Evolutionary conservation across 2,888 invertebrate species (phyloP).

Genomic region (Acanthosepion pharaonis): DNA sequence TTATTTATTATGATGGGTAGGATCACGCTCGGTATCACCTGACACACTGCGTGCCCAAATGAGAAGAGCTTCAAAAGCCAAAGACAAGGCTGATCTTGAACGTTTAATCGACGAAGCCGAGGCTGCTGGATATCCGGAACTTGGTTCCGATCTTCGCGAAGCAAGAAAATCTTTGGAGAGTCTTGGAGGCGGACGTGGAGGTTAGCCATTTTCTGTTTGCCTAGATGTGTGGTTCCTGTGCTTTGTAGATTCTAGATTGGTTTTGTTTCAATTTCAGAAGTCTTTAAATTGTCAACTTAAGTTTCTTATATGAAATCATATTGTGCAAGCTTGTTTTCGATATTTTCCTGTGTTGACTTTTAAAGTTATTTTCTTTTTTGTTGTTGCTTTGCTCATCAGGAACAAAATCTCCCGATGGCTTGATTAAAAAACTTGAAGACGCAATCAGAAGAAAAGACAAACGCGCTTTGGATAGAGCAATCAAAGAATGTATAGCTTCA

Average conservation of each 20-base stretch:
- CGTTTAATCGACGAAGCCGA: not conserved
- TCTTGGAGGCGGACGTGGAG: constrained; percentile 40
- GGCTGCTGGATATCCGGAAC: constrained; percentile 40
- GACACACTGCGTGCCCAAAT: not conserved
- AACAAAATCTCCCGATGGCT: not conserved
- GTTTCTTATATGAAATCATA: too few relatives aligned
- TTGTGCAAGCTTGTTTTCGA: too few relatives aligned
- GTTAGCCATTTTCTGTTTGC: not conserved
- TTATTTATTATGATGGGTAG: not conserved
- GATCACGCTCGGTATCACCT: not conserved
- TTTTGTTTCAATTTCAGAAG: too few relatives aligned
- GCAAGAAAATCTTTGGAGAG: constrained; percentile 34
- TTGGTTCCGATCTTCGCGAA: constrained; percentile 25
- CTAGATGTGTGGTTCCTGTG: not conserved
- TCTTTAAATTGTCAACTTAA: too few relatives aligned
- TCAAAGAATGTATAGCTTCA: constrained; percentile 16
- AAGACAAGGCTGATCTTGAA: constrained; percentile 1
- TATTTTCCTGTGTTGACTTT: too few relatives aligned
- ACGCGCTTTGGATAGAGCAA: not conserved
- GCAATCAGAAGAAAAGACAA: constrained; percentile 17
- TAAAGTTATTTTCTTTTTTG: not conserved
- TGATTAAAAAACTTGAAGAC: constrained; percentile 15
- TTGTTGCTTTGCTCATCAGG: not conserved
- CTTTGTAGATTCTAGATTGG: not conserved
- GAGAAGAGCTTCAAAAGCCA: not conserved